Evolutionary conservation across 2,888 invertebrate genomes (phyloP), one percentile per base, ranked within the genome.

Genomic region (Litoditis marina): DNA sequence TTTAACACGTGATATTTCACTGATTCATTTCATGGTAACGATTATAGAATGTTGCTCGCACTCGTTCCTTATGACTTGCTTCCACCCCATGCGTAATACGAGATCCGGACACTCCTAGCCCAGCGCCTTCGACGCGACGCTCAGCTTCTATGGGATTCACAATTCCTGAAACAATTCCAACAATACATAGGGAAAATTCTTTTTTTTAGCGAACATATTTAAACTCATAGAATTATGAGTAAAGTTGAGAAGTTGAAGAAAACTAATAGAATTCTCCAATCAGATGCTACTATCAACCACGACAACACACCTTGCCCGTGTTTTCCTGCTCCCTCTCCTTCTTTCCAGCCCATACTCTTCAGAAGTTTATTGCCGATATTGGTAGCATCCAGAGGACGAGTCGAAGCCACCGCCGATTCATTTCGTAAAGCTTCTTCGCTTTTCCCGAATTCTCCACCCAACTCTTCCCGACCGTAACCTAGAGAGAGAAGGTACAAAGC

Each of bases 281-380:
- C 27, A 30, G 31, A 16, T 16, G 8, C 47, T 11, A 22, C 19
- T 19, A 8, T 31, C n/a, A n/a, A n/a, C n/a, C n/a, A n/a, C n/a
- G n/a, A n/a, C n/a, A 25, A 32, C 60, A 22, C 27, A 76, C 80
- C 80, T 85, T 96, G 95, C 83, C 92, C 92, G 58, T 89, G 88
- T 83, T 91, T 91, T 0, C 98, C 96, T 27, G 98, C 86, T 0
- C 98, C 98, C 86, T 92, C 90, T 0, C 98, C 98, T 83, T 93
- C 93, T 6, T 90, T 90, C 98, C 98, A 98, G 4, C 98, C 98
- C 98, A 98, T 98, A 85, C 93, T 94, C 84, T 96, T 94, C 69
- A 98, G 84, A 84, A 98, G 87, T 82, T 92, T 90, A 83, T 91
- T 95, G 7, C 96, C 98, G 64, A 95, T 91, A 78, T 94, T 94